Evolutionary conservation across 2,888 invertebrate genomes (phyloP), one percentile per base, ranked within the genome.

Genomic region (Drosophila neonasuta): DNA sequence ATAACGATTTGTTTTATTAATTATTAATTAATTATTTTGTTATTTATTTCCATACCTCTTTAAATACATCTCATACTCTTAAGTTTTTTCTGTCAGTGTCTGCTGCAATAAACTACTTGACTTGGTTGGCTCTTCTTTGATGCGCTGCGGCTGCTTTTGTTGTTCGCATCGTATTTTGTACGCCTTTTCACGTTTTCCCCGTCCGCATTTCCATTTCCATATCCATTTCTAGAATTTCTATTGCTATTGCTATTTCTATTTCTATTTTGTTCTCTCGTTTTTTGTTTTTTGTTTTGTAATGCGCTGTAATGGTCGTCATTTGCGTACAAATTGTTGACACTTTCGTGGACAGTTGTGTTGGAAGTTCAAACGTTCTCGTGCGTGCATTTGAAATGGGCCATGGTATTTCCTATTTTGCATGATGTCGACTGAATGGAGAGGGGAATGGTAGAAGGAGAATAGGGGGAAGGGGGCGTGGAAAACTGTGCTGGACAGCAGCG

Each of bases 251-350:
- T 13, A 42, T 68, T 20, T 54, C 34, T 45, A 58, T 54, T 64
- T 65, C 59, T 57, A 44, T 68, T 74, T 68, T 68, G 57, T 51
- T 54, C 58, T 66, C 65, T 24, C 24, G 24, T 24, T 24, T 24
- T 54, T 62, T 63, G 57, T 55, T 41, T 68, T 74, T 68, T 68
- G 57, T 51, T 54, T 63, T 66, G 63, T 68, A 72, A 72, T 68
- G 74, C 66, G 59, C 59, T 51, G 72, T 75, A 72, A 81, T 81
- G 75, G 69, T 71, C 71, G 62, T 70, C 77, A 82, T 77, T 87
- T 84, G 80, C 75, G 57, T 74, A 77, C 77, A 74, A 82, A 82
- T 79, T 73, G 86, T 87, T 80, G 80, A 85, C 82, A 85, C 77
- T 85, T 71, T 62, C 52, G 56, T 68, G 62, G 62, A 68, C 71